Base-by-base conservation (phyloP, 1,140 invertebrate genomes). In the Drosophila prosaltans region DNA sequence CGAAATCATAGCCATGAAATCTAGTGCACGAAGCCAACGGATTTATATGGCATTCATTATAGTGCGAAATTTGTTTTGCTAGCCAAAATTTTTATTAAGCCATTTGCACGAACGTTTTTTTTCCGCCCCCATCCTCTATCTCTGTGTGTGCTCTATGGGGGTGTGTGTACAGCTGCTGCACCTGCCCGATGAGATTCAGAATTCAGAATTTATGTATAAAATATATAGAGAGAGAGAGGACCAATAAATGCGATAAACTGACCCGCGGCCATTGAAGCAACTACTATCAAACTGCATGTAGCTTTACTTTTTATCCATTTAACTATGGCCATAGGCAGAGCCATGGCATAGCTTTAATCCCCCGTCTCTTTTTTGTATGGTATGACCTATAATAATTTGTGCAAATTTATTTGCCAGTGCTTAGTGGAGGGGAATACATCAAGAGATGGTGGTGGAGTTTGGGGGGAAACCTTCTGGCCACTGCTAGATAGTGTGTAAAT, bases 401-500 rank as follows among this genome's bases (percentile, higher is more conserved):
- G 69, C 69, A 89, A 89, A 90, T 89, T 88, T 88, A 89, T 88
- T 89, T 88, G 83, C 73, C 54, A 78, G 74, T 89, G 83, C 77
- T 88, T 88, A 89, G 83, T 65, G 79, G 79, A 60, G 64, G 24
- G 54, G 58, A 10, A 41, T 16, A 24, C 1, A 16, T 16, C 16
- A 10, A n/a, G 39, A 48, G 51, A n/a, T 32, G n/a, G 55, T 28
- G 54, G 24, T n/a, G 28, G 45, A 21, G 57, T 6, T 2, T 2
- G 6, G 32, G 32, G 6, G 6, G 32, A 36, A 54, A 70, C 73
- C 59, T 71, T 85, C 86, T 90, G 85, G 78, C 67, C 81, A 74
- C 81, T 76, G 72, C 57, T 78, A 90, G 86, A 90, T 90, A 90
- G 82, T 81, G 78, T 79, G 80, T 81, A 90, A 90, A 90, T 90